phyloP scores from a whole-genome alignment of 2,797 vertebrate species.

The Microtus agrestis region DNA sequence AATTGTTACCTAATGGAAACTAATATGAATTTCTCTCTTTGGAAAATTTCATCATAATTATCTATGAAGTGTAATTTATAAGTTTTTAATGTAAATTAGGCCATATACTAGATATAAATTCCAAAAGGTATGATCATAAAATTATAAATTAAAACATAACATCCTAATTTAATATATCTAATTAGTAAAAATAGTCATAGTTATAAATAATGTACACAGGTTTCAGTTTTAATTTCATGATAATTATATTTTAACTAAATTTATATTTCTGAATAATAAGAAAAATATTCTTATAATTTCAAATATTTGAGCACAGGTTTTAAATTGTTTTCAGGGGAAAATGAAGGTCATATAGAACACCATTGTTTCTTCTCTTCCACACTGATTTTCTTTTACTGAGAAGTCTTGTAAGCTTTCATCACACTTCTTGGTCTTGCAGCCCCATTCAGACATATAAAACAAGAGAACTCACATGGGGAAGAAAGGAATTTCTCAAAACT shows the following conservation, averaged over 20 bases:
- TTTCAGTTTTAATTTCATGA: neutral
- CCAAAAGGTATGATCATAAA: conserved; percentile 11
- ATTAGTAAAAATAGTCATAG: neutral
- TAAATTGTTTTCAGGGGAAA: conserved; percentile 49
- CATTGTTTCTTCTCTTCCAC: conserved; percentile 33
- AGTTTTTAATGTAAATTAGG: conserved; percentile 35
- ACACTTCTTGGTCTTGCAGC: conserved; percentile 79
- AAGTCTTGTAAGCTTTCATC: conserved; percentile 80
- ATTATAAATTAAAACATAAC: neutral
- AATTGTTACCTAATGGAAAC: neutral
- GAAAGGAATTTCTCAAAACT: conserved; percentile 87
- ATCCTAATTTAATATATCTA: neutral
- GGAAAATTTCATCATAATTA: neutral
- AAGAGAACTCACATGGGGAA: conserved; percentile 88
- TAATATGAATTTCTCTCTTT: neutral
- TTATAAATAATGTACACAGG: neutral
- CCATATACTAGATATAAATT: neutral
- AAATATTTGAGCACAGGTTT: conserved; percentile 27
- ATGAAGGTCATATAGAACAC: neutral
- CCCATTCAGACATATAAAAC: conserved; percentile 88
- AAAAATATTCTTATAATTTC: conserved; percentile 39
- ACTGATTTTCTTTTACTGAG: conserved; percentile 45
- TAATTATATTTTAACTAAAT: neutral
- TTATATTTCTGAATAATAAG: conserved; percentile 23
- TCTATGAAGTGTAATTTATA: neutral